phyloP scores from a whole-genome alignment of 2,888 invertebrate species.

The Pachycephus smyrnensis region DNA sequence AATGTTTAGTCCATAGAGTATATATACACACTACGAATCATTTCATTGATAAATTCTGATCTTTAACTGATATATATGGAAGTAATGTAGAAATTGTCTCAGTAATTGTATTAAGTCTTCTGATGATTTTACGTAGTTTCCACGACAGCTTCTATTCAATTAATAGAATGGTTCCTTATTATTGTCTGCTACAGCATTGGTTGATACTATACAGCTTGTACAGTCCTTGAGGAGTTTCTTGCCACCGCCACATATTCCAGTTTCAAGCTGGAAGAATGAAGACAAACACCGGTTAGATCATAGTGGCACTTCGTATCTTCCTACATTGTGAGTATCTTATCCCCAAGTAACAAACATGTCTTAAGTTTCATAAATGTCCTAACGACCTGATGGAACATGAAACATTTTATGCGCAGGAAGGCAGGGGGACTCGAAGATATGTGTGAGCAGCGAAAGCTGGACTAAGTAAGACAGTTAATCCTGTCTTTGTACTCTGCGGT shows the following conservation, averaged over 20 bases:
- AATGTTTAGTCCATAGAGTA: no score
- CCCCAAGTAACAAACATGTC: slow-evolving; percentile 10
- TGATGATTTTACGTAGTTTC: no score
- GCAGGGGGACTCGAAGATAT: slow-evolving; percentile 59
- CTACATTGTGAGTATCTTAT: slow-evolving; percentile 53
- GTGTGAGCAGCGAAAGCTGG: slow-evolving; percentile 62
- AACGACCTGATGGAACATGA: slow-evolving; percentile 1
- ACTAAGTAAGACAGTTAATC: slow-evolving; percentile 45
- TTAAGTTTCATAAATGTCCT: slow-evolving; percentile 11
- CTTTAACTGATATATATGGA: no score
- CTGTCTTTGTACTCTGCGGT: slow-evolving; percentile 49
- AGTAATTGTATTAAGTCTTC: no score
- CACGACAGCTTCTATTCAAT: neutral
- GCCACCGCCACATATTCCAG: slow-evolving; percentile 89
- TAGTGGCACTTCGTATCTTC: slow-evolving; percentile 54
- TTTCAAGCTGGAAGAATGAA: slow-evolving; percentile 91
- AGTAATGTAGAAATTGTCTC: no score
- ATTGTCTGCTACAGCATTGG: slow-evolving; percentile 70
- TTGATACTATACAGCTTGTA: slow-evolving; percentile 88
- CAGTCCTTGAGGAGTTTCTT: slow-evolving; percentile 86
- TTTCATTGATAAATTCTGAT: no score
- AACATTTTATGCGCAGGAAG: slow-evolving; percentile 45
- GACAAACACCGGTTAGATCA: slow-evolving; percentile 75
- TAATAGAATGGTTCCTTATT: slow-evolving; percentile 7
- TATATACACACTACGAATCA: no score